These are phyloP conservation scores for Drosophila murphyi DNA, from an alignment of 1,140 invertebrate species.

Conservation along the genomic window DNA sequence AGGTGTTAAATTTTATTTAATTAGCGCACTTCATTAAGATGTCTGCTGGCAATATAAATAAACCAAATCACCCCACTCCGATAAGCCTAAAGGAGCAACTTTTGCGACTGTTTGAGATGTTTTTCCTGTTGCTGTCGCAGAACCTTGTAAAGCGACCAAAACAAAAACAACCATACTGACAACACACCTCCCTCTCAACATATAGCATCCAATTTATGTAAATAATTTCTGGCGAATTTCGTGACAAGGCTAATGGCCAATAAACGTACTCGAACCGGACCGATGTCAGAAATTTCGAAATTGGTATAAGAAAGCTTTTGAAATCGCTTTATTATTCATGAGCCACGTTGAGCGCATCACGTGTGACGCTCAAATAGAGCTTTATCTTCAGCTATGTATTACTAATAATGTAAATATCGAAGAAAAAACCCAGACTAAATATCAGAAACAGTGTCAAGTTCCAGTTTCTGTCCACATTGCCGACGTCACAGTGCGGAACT, in stretches of 20 bases:
- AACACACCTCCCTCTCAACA: background rate
- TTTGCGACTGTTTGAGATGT: conserved; percentile 12
- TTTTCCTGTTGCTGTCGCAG: conserved; percentile 40
- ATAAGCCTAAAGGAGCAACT: background rate
- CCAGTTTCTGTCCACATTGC: background rate
- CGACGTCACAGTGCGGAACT: conserved; percentile 59
- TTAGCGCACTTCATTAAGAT: conserved; percentile 44
- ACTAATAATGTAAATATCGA: background rate
- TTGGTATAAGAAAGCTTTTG: conserved; percentile 6
- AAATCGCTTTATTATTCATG: background rate
- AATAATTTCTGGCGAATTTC: conserved; percentile 38
- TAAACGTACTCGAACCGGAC: conserved; percentile 72
- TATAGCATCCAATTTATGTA: conserved; percentile 44
- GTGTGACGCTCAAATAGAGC: conserved; percentile 33
- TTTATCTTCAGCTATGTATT: background rate
- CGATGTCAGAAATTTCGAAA: conserved; percentile 46
- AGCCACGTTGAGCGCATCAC: conserved; percentile 60
- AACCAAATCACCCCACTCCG: conserved; percentile 8
- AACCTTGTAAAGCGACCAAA: conserved; percentile 6
- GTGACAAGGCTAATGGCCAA: conserved; percentile 55
- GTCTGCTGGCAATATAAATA: conserved; percentile 27
- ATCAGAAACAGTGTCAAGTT: conserved; percentile 23
- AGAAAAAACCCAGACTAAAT: conserved; percentile 35
- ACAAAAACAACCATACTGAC: conserved; percentile 1
- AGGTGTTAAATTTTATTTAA: conserved; percentile 40